Conservation (phyloP, 1,140 invertebrate species). For the Halotydeus destructor region DNA sequence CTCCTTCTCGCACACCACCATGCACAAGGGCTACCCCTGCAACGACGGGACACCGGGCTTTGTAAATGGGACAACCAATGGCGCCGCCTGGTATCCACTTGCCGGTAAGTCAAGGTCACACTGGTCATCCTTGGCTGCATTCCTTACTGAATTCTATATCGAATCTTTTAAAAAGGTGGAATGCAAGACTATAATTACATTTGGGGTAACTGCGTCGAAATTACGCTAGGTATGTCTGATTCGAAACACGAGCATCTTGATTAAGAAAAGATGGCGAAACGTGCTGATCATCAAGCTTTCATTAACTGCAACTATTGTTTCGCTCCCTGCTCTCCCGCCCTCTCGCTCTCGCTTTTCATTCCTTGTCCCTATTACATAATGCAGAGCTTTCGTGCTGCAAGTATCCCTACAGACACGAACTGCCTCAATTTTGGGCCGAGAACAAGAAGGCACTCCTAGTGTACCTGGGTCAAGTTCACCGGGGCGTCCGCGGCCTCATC, state of each 20-base stretch:
- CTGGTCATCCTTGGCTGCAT: background rate
- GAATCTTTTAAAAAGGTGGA: slow-evolving; percentile 24
- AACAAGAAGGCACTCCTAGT: slow-evolving; percentile 71
- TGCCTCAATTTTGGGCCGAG: slow-evolving; percentile 81
- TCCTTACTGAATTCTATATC: slow-evolving; percentile 1
- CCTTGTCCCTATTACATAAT: too few species aligned
- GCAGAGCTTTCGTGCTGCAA: slow-evolving; percentile 96
- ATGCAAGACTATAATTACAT: slow-evolving; percentile 98
- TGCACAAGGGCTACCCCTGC: slow-evolving; percentile 21
- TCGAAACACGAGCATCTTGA: too few species aligned
- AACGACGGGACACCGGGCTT: slow-evolving; percentile 38
- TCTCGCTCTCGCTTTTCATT: too few species aligned
- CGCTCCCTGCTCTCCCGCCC: too few species aligned
- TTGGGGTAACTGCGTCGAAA: slow-evolving; percentile 93
- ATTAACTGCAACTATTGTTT: too few species aligned
- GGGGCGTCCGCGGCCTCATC: slow-evolving; percentile 52
- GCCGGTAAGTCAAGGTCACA: slow-evolving; percentile 34
- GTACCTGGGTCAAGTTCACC: slow-evolving; percentile 63
- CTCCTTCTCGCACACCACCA: slow-evolving; percentile 24
- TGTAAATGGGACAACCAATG: slow-evolving; percentile 68
- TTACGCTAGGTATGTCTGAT: too few species aligned
- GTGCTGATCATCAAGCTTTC: too few species aligned
- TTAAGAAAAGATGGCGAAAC: too few species aligned
- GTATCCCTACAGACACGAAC: slow-evolving; percentile 58
- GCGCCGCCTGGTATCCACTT: slow-evolving; percentile 73